Evolutionary conservation across 2,797 vertebrate species (phyloP), one percentile per base, ranked within the genome.

Genomic region (Tiaroga cobitis): DNA sequence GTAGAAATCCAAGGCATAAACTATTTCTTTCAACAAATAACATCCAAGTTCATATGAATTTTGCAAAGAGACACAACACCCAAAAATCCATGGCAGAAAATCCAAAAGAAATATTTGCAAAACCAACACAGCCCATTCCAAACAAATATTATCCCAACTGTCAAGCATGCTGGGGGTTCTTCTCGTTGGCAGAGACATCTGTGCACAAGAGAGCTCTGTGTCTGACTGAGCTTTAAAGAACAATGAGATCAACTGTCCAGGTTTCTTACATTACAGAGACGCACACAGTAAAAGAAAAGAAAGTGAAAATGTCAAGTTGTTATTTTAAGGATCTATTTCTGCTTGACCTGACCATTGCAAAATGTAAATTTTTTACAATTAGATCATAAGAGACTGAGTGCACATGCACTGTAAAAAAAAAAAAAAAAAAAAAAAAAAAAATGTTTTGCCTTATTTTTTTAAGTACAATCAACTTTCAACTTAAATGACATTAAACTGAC

Each of bases 81-180:
- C 21, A 83, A 65, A 74, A 63, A 15, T 46, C 32, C 70, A 75
- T 49, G 56, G 37, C 41, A 77, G 63, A 69, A 78, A 77, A 69
- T 78, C 73, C 19, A 16, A 56, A 77, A 29, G 1, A 69, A 56
- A 78, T 29, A 75, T 76, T 67, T 51, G 43, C 43, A 65, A 76
- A 67, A 39, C 43, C 32, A 39, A 49, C 72, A 76, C 32, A 54
- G 63, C 59, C 26, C 70, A 67, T 26, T 74, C 70, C 54, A 74
- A 74, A 65, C 56, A 26, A 74, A 67, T 54, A 76, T 54, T 21
- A 63, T 76, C 59, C 24, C 4, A 43, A 65, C 70, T 74, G 37
- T 74, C 54, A 74, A 26, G 41, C 49, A 70, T 19, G 49, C 49
- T 56, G 34, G 34, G 26, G 39, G 69, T 67, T 76, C 59, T 65